Conservation (phyloP, 2,888 invertebrate species). For the Hydroisotoma schaefferi region DNA sequence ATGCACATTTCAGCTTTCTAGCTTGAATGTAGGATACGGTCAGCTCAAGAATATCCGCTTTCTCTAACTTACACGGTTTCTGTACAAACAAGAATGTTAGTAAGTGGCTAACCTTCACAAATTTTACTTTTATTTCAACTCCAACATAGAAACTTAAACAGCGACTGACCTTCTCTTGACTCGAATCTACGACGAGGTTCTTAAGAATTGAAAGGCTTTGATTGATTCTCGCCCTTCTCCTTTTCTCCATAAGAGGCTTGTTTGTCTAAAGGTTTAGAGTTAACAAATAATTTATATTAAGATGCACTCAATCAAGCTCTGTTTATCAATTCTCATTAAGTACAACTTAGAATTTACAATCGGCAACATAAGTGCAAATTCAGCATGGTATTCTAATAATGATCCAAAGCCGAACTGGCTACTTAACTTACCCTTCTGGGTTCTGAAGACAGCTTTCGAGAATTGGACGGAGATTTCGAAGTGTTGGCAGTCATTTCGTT, state of each 20-base stretch:
- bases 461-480: too few species aligned
- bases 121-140: too few species aligned
- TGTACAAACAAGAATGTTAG: too few species aligned
- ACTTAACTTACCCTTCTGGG: neutral
- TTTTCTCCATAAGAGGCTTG: neutral
- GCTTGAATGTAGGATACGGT: conserved; percentile 17
- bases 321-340: too few species aligned
- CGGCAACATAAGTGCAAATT: too few species aligned
- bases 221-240: conserved; percentile 4
- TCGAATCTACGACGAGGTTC: neutral
- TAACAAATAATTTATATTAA: neutral
- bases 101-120: too few species aligned
- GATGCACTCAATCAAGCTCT: neutral
- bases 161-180: neutral
- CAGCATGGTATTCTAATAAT: too few species aligned
- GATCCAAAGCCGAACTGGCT: neutral
- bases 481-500: too few species aligned
- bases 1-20: too few species aligned
- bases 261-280: neutral
- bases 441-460: neutral
- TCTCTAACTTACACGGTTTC: conserved; percentile 10
- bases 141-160: too few species aligned
- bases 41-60: conserved; percentile 18
- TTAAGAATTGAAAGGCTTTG: neutral
- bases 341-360: too few species aligned